A percentile compares a stretch with the other conserved stretches of the same genome.
These are phyloP conservation scores for Apteryx mantelli DNA, from an alignment of 2,113 vertebrate species.

Conservation along the genomic window DNA sequence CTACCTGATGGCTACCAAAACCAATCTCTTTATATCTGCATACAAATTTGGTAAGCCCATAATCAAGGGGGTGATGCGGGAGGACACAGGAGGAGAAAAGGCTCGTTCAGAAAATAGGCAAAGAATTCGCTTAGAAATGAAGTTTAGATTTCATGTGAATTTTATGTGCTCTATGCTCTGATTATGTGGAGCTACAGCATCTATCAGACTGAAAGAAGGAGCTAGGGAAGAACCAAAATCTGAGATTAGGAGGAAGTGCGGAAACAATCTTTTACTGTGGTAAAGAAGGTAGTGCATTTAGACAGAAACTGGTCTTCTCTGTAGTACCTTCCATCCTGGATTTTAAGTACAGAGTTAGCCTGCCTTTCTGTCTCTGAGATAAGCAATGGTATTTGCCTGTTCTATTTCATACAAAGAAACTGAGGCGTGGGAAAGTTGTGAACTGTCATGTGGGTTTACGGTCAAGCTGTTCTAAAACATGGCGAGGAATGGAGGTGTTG, in stretches of 20 bases:
- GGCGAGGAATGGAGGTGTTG: background rate
- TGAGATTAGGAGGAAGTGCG: background rate
- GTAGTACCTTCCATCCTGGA: background rate
- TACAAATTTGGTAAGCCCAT: background rate
- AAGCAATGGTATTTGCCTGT: background rate
- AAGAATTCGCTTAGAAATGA: background rate
- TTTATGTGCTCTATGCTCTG: background rate
- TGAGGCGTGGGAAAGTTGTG: background rate
- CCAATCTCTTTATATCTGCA: background rate
- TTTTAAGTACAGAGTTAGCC: background rate
- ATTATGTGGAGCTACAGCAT: background rate
- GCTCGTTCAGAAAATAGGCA: background rate
- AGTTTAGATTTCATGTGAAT: background rate
- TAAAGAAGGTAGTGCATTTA: background rate
- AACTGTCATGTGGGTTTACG: background rate
- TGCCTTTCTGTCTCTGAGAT: background rate
- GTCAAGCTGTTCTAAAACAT: background rate
- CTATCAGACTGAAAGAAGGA: background rate
- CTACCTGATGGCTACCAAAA: background rate
- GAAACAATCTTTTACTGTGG: background rate
- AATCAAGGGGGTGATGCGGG: accelerated
- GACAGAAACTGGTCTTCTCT: background rate
- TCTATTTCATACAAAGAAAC: background rate
- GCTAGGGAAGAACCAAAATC: background rate
- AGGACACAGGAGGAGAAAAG: background rate